phyloP scores from a whole-genome alignment of 2,113 vertebrate species.

The sheep (Ovis aries) region DNA sequence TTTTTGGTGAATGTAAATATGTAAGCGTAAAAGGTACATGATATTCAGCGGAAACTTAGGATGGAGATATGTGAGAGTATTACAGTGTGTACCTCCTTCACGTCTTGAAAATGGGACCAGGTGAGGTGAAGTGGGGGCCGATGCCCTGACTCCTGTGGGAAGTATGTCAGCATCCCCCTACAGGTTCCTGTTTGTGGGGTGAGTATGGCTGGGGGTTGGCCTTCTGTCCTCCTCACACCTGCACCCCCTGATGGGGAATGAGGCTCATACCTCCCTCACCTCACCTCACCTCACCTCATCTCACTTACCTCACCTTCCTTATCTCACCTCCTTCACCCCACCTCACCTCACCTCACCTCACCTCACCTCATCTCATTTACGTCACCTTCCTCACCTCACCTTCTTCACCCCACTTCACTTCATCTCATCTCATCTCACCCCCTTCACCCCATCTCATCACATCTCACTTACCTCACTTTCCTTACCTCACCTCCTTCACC shows the following conservation, averaged over 20 bases:
- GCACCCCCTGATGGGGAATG: fast-evolving
- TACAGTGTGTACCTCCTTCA: fast-evolving
- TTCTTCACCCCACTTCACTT: not conserved
- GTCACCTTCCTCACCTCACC: fast-evolving
- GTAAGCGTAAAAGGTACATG: not conserved
- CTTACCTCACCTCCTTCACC: not conserved
- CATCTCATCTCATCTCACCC: fast-evolving
- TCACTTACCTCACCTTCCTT: not conserved
- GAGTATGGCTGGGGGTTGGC: too few relatives aligned
- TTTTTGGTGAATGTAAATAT: constrained; percentile 59
- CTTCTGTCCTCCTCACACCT: too few relatives aligned
- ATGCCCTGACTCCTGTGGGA: not conserved
- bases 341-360: not conserved
- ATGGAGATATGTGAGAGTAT: not conserved
- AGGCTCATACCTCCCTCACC: too few relatives aligned
- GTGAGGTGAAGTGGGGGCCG: fast-evolving
- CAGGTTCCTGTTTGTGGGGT: fast-evolving
- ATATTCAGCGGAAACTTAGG: constrained; percentile 36
- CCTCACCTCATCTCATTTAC: not conserved
- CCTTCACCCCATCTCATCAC: not conserved
- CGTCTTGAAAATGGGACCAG: fast-evolving
- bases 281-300: not conserved
- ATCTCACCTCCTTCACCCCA: not conserved
- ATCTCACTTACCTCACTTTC: too few relatives aligned
- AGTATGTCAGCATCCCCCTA: not conserved